phyloP scores from a whole-genome alignment of 2,113 vertebrate species.

The Bufo gargarizans region DNA sequence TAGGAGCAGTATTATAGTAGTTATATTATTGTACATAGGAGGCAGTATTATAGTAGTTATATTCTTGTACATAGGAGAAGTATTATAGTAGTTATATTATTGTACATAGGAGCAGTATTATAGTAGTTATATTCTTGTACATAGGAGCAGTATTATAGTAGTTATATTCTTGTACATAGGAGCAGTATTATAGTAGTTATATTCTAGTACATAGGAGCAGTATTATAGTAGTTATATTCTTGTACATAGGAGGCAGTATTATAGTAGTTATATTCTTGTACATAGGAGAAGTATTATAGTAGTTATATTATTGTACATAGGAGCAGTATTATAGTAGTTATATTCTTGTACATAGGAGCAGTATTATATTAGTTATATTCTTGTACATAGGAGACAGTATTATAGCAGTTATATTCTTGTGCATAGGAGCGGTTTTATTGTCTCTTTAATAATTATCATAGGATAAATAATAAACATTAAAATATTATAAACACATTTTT shows the following conservation, averaged over 20 bases:
- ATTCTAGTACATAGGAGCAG: constrained; percentile 5
- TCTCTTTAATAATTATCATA: background rate
- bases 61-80: background rate
- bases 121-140: constrained; percentile 2
- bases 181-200: constrained; percentile 11
- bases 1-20: background rate
- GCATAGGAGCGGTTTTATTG: background rate
- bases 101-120: background rate
- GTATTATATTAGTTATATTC: constrained; percentile 2
- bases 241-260: constrained; percentile 5
- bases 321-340: constrained; percentile 17
- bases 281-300: constrained; percentile 13
- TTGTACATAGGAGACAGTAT: background rate
- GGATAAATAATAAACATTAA: too few species aligned
- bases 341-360: background rate
- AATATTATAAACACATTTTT: too few species aligned
- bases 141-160: background rate
- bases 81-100: background rate
- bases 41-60: constrained; percentile 18
- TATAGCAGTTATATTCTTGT: constrained; percentile 10
- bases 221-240: constrained; percentile 17
- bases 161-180: background rate
- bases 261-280: constrained; percentile 15
- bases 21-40: constrained; percentile 1
- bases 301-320: constrained; percentile 6